phyloP scores from a whole-genome alignment of 2,113 vertebrate species.

The Opisthocomus hoazin region DNA sequence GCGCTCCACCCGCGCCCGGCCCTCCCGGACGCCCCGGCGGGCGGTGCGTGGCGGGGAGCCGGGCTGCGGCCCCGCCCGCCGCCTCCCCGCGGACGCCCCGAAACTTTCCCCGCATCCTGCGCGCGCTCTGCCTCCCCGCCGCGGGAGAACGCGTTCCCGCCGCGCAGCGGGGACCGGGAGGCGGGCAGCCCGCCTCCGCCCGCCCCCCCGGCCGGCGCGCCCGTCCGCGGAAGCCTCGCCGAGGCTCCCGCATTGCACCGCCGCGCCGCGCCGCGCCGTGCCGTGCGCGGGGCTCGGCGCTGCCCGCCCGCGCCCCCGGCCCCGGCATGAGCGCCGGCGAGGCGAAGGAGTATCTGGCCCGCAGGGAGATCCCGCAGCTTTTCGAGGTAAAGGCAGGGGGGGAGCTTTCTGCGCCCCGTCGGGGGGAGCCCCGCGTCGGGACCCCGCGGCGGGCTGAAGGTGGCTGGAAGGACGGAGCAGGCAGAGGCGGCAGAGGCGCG shows the following conservation, averaged over 20 bases:
- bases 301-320: not conserved
- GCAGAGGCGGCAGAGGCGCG: not conserved
- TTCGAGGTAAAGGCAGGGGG: conserved; percentile 81
- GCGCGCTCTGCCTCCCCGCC: not conserved
- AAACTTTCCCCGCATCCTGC: conserved; percentile 31
- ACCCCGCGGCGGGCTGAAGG: not conserved
- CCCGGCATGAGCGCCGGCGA: conserved; percentile 87
- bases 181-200: not conserved
- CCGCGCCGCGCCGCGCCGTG: not conserved
- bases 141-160: not conserved
- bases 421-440: not conserved
- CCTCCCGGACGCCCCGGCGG: no score
- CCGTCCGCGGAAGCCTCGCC: not conserved
- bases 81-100: not conserved
- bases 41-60: no score
- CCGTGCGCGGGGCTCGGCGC: not conserved
- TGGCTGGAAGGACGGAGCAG: not conserved
- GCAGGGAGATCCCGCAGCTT: conserved; percentile 93
- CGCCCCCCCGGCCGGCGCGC: not conserved
- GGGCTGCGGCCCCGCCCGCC: not conserved
- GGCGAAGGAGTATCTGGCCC: conserved; percentile 91
- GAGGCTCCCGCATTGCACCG: conserved; percentile 32
- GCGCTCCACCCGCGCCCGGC: not conserved
- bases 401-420: not conserved
- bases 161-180: not conserved